phyloP scores from a whole-genome alignment of 2,113 vertebrate species.

The Serinus canaria region DNA sequence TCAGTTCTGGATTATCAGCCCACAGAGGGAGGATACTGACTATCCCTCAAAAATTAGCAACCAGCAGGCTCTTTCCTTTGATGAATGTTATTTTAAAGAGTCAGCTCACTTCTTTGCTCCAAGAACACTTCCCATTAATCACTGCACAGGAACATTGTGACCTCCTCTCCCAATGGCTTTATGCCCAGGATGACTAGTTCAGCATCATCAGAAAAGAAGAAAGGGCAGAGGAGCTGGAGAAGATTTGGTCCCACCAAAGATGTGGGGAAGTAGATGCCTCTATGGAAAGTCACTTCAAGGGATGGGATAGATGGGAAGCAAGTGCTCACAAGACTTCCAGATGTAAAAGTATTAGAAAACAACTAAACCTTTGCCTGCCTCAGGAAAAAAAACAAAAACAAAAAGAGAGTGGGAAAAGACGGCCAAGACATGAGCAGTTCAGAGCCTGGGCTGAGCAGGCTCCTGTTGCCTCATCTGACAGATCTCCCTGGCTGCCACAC shows the following conservation, averaged over 20 bases:
- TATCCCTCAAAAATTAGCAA: conserved; percentile 2
- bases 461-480: background rate
- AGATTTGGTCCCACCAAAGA: background rate
- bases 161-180: background rate
- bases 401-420: background rate
- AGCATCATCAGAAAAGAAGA: background rate
- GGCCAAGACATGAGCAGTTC: background rate
- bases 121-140: conserved; percentile 18
- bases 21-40: background rate
- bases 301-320: background rate
- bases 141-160: background rate
- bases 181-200: background rate
- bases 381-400: no score
- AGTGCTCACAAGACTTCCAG: background rate
- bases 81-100: conserved; percentile 45
- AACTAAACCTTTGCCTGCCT: background rate
- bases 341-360: background rate
- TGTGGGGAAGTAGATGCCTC: rapidly evolving
- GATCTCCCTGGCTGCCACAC: background rate
- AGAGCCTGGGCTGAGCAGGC: background rate
- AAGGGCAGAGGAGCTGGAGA: background rate
- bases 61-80: conserved; percentile 17
- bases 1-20: conserved; percentile 43
- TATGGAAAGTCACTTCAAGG: background rate
- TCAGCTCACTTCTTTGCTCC: background rate